Evolutionary conservation across 2,888 invertebrate species (phyloP).

Genomic region (Cyclophora albipunctata): DNA sequence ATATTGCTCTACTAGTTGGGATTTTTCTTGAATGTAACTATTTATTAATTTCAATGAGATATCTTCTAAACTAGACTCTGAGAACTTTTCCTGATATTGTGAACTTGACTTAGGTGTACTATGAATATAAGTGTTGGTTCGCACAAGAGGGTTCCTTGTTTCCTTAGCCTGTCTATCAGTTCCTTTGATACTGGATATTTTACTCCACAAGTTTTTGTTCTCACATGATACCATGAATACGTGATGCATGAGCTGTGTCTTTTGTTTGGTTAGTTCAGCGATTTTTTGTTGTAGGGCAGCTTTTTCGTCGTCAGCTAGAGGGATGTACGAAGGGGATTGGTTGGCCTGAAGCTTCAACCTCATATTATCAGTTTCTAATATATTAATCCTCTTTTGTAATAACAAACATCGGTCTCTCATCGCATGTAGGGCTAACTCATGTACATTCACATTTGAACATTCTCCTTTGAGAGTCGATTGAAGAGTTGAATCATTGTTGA

Average conservation of each 20-base stretch:
- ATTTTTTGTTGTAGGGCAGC: conserved; percentile 76
- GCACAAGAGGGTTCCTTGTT: conserved; percentile 50
- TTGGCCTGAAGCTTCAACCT: conserved; percentile 64
- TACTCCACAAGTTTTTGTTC: conserved; percentile 86
- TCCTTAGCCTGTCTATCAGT: conserved; percentile 38
- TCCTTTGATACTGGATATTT: conserved; percentile 74
- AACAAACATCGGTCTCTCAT: conserved; percentile 87
- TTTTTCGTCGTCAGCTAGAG: conserved; percentile 62
- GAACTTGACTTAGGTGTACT: conserved; percentile 77
- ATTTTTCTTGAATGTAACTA: conserved; percentile 81
- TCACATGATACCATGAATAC: conserved; percentile 88
- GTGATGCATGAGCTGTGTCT: conserved; percentile 84
- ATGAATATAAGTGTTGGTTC: conserved; percentile 80
- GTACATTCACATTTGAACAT: conserved; percentile 72
- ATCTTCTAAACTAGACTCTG: conserved; percentile 83
- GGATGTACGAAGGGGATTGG: conserved; percentile 42
- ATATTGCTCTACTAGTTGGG: conserved; percentile 80
- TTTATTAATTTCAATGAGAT: conserved; percentile 82
- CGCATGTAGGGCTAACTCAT: conserved; percentile 85
- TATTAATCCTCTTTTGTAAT: conserved; percentile 80
- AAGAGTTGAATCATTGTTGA: conserved; percentile 63
- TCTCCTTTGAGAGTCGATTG: conserved; percentile 62
- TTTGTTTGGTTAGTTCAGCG: conserved; percentile 82
- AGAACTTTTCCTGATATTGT: conserved; percentile 71
- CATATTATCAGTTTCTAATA: conserved; percentile 85